A percentile compares a stretch with the other conserved stretches of the same genome.
Evolutionary conservation across 1,140 invertebrate species (phyloP).

Genomic region (Paraescarpia echinospica): DNA sequence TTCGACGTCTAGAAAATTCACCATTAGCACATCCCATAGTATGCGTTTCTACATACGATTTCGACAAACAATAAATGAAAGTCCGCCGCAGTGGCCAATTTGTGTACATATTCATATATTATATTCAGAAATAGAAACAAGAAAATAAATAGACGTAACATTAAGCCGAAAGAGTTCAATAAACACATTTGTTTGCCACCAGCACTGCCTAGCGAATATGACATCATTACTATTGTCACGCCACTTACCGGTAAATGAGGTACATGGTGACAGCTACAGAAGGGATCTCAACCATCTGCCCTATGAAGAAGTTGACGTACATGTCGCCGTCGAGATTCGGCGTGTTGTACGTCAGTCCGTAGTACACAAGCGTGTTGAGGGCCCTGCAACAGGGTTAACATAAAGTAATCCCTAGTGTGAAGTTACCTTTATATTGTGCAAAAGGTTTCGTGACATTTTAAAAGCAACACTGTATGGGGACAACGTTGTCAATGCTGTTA

Average conservation of each 20-base stretch:
- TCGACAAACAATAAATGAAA: no score
- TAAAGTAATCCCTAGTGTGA: not conserved
- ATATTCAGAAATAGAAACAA: no score
- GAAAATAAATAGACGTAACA: no score
- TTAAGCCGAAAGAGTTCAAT: no score
- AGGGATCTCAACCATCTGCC: conserved; percentile 73
- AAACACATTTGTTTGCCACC: not conserved
- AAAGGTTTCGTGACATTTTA: no score
- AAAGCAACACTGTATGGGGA: no score
- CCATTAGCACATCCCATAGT: no score
- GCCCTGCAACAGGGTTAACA: conserved; percentile 57
- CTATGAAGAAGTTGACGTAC: conserved; percentile 37
- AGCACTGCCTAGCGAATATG: not conserved
- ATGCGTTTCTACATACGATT: no score
- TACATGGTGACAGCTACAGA: conserved; percentile 61
- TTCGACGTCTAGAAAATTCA: not conserved
- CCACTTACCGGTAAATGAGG: conserved; percentile 27
- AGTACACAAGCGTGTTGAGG: conserved; percentile 63
- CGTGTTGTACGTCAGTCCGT: conserved; percentile 66
- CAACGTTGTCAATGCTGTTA: no score
- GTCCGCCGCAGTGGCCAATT: no score
- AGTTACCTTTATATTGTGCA: not conserved
- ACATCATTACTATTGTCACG: not conserved
- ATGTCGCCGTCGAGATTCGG: conserved; percentile 28
- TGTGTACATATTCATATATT: no score